phyloP scores from a whole-genome alignment of 1,140 invertebrate genomes.

The Trichonephila clavipes region DNA sequence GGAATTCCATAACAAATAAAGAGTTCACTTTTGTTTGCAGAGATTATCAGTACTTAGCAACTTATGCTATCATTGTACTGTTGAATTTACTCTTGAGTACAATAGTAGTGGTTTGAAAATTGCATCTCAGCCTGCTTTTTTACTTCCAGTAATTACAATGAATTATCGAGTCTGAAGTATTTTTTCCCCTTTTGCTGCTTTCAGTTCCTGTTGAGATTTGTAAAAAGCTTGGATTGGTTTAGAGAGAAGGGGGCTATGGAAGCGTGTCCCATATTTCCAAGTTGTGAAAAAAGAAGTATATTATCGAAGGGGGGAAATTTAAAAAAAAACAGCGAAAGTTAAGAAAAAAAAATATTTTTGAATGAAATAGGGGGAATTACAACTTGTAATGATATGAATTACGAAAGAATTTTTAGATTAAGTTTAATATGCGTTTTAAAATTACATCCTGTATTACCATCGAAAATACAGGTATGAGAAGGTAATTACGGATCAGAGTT shows the following conservation, averaged over 20 bases:
- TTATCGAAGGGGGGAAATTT: neutral
- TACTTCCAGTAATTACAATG: slow-evolving; percentile 48
- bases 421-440: neutral
- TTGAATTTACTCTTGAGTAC: neutral
- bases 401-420: slow-evolving; percentile 20
- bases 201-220: neutral
- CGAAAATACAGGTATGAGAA: neutral
- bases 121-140: slow-evolving; percentile 22
- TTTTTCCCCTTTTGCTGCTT: neutral
- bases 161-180: neutral
- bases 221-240: neutral
- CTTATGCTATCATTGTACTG: neutral
- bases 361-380: neutral
- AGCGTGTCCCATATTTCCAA: neutral
- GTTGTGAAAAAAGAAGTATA: slow-evolving; percentile 11
- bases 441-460: slow-evolving; percentile 17
- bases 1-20: neutral
- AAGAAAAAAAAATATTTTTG: neutral
- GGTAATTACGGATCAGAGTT: neutral
- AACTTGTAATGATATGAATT: slow-evolving; percentile 16
- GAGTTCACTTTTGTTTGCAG: neutral
- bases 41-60: neutral
- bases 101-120: neutral
- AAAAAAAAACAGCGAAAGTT: neutral
- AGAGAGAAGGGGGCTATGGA: neutral